A percentile compares a stretch with the other conserved stretches of the same genome.
These are phyloP conservation scores for Leptinotarsa undecemlineata DNA, from an alignment of 1,140 invertebrate genomes.

Conservation along the genomic window DNA sequence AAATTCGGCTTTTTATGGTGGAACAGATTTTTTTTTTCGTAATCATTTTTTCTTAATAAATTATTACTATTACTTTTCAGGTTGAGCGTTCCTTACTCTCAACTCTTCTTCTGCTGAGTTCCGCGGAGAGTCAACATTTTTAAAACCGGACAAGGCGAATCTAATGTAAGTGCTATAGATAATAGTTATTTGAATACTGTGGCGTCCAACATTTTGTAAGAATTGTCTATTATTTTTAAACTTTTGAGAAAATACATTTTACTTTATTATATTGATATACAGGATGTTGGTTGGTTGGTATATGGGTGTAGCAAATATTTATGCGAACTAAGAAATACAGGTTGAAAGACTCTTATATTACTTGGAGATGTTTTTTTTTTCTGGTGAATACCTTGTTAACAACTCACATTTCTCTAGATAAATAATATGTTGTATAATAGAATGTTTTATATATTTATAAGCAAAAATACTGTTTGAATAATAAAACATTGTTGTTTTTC, in stretches of 20 bases:
- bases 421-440: too few species aligned
- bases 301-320: not conserved
- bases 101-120: conserved; percentile 41
- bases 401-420: too few species aligned
- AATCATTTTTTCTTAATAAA: too few species aligned
- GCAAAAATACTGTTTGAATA: too few species aligned
- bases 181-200: conserved; percentile 1
- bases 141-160: conserved; percentile 41
- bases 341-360: not conserved
- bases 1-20: too few species aligned
- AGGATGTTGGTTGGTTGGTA: too few species aligned
- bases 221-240: not conserved
- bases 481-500: too few species aligned
- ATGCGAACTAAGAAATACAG: too few species aligned
- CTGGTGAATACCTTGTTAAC: too few species aligned
- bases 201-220: not conserved
- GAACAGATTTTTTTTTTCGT: too few species aligned
- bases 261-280: too few species aligned
- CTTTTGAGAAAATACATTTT: not conserved
- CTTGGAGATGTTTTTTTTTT: not conserved
- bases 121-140: conserved; percentile 40
- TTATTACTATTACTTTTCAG: conserved; percentile 18
- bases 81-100: conserved; percentile 42
- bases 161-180: conserved; percentile 38
- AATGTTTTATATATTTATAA: too few species aligned